Base-by-base conservation (phyloP, 2,797 vertebrate genomes). In the Halcyon chelicuti region DNA sequence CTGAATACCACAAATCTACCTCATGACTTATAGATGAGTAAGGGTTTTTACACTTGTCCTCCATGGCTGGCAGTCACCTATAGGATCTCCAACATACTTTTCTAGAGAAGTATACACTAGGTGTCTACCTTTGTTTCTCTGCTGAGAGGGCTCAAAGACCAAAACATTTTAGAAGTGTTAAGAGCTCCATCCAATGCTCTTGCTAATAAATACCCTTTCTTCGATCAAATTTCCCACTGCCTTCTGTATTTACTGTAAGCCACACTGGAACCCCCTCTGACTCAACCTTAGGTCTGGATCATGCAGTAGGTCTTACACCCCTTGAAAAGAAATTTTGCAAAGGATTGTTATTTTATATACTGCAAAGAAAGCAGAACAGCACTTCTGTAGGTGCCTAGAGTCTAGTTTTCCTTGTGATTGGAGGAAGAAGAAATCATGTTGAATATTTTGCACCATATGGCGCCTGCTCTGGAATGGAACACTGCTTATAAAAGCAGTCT, bases 1-100 rank as follows among this genome's bases (percentile, higher is more conserved):
- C 80, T 93, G 81, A 92, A 60, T 86, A 63, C 82, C 86, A 93
- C 42, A 79, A 93, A 94, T 95, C 86, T 93, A 91, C 90, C 47
- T 86, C 65, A 73, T 88, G 79, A 96, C 71, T 96, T 96, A 96
- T 26, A 77, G 90, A 83, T 3, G 4, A 65, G 51, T 94, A 31
- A 90, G 54, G 75, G 71, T 21, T 83, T 94, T 92, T 63, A 68
- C 37, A 74, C 73, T 88, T 87, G 17, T 73, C 68, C 75, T 89
- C 62, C 68, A 79, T 12, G 20, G 70, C 25, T 75, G 54, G 74
- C 9, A 54, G 63, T 94, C 90, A 94, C 87, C 61, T 78, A 78
- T 39, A 11, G 0, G 67, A 61, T 80, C 83, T 44, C 54, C 13
- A 57, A 35, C 6, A n/a, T 8, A 31, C 11, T 10, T 40, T 77